These are phyloP conservation scores for Tamias sibiricus DNA, from an alignment of 2,113 vertebrate genomes.

Conservation along the genomic window DNA sequence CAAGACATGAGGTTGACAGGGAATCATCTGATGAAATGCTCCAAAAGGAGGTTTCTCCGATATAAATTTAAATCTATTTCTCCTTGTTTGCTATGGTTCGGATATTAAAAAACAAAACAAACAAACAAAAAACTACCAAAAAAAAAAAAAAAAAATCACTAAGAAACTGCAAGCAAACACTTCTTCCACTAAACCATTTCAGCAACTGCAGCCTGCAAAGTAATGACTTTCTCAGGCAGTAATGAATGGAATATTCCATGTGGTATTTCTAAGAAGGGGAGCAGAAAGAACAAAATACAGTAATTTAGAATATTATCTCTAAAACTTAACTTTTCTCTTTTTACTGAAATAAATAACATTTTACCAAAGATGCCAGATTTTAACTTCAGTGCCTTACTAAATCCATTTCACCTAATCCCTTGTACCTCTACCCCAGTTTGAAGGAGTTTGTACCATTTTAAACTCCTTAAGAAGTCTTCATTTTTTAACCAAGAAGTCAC, in stretches of 20 bases:
- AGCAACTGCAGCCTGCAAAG: constrained; percentile 88
- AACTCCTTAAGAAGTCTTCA: constrained; percentile 60
- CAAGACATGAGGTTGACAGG: constrained; percentile 84
- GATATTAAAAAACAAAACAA: constrained; percentile 71
- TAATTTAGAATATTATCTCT: constrained; percentile 65
- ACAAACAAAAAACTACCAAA: constrained; percentile 60
- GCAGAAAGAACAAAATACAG: constrained; percentile 73
- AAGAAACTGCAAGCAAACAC: constrained; percentile 78
- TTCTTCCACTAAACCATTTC: constrained; percentile 85
- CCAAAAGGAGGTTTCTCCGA: constrained; percentile 81
- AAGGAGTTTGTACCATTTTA: constrained; percentile 42
- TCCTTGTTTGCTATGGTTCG: constrained; percentile 74
- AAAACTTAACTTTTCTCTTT: constrained; percentile 57
- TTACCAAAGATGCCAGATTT: constrained; percentile 53
- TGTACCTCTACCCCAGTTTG: no score
- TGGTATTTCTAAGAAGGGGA: constrained; percentile 84
- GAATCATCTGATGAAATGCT: constrained; percentile 88
- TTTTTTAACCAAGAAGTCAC: constrained; percentile 60
- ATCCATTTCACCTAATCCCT: constrained; percentile 4
- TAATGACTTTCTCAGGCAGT: constrained; percentile 87
- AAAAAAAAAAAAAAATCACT: constrained; percentile 70
- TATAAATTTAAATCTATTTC: constrained; percentile 81
- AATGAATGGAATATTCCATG: constrained; percentile 90
- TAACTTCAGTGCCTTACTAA: constrained; percentile 38
- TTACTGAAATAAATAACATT: constrained; percentile 74